A percentile compares a stretch with the other conserved stretches of the same genome.
Conservation (phyloP, 2,113 vertebrate species). For the Paralichthys olivaceus region DNA sequence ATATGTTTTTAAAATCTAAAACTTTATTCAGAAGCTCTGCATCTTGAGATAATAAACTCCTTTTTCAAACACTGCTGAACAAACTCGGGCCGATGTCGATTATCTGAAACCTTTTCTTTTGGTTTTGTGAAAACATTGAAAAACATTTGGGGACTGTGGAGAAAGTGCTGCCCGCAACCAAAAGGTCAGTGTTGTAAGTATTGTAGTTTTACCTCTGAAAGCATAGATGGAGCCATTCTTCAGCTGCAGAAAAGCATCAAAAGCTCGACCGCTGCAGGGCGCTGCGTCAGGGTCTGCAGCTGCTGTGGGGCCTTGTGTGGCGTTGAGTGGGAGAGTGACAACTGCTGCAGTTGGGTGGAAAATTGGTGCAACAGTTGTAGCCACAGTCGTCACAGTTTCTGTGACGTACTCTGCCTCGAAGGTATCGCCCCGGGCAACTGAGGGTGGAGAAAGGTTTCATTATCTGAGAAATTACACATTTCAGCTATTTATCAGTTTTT, state of each 20-base stretch:
- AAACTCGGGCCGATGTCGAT: too few relatives aligned
- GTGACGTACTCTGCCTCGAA: conserved; percentile 52
- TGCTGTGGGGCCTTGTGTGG: background rate
- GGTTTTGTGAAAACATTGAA: too few relatives aligned
- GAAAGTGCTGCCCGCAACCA: too few relatives aligned
- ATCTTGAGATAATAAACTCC: too few relatives aligned
- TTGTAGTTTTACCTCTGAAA: conserved; percentile 88
- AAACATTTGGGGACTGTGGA: too few relatives aligned
- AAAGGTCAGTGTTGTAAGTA: too few relatives aligned
- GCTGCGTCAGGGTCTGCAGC: conserved; percentile 52
- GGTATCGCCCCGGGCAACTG: conserved; percentile 76
- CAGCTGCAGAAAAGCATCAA: conserved; percentile 92
- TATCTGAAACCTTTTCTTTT: too few relatives aligned
- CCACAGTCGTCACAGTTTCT: background rate
- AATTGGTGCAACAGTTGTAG: background rate
- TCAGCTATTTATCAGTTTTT: too few relatives aligned
- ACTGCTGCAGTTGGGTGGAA: background rate
- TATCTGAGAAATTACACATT: too few relatives aligned
- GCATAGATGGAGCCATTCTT: conserved; percentile 94
- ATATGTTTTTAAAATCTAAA: too few relatives aligned
- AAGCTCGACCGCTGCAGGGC: conserved; percentile 86
- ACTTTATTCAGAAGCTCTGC: too few relatives aligned
- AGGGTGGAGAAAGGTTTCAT: background rate
- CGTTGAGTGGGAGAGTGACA: background rate
- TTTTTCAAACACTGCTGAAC: too few relatives aligned